Percentiles rank a stretch among this genome's conserved stretches.
Evolutionary conservation across 1,140 invertebrate species (phyloP).

Genomic region (Trichonephila clavipes): DNA sequence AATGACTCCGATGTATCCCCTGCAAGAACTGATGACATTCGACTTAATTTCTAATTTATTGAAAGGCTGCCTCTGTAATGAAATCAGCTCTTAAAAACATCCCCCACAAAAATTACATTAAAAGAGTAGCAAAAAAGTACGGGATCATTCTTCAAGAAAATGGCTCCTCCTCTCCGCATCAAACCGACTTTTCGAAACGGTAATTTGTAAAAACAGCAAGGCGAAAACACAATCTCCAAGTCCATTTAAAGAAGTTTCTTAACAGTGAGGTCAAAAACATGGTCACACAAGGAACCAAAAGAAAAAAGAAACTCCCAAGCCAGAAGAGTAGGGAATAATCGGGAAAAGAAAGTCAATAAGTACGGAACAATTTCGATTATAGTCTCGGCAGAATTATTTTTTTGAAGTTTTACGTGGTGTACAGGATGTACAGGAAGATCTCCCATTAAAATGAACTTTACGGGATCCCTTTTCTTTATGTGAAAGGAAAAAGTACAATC

Average conservation of each 20-base stretch:
- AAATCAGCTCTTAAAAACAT: constrained; percentile 14
- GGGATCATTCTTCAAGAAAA: constrained; percentile 44
- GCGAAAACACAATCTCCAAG: constrained; percentile 53
- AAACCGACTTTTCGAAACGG: constrained; percentile 37
- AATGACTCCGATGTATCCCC: not conserved
- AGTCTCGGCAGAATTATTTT: constrained; percentile 40
- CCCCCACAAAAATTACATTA: not conserved
- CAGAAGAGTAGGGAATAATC: constrained; percentile 51
- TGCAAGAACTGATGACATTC: not conserved
- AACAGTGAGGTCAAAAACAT: constrained; percentile 53
- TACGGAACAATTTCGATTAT: constrained; percentile 74
- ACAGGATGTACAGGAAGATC: constrained; percentile 32
- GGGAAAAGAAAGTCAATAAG: constrained; percentile 71
- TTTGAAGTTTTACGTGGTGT: constrained; percentile 34
- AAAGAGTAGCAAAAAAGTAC: not conserved
- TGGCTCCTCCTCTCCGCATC: constrained; percentile 6
- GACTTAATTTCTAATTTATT: constrained; percentile 61
- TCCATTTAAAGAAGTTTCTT: constrained; percentile 50
- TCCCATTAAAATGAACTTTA: constrained; percentile 30
- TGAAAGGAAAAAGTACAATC: not conserved
- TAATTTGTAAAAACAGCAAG: constrained; percentile 54
- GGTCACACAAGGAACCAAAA: constrained; percentile 35
- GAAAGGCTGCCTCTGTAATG: constrained; percentile 20
- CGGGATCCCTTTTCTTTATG: not conserved
- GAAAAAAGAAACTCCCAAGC: constrained; percentile 35